Evolutionary conservation across 2,113 vertebrate species (phyloP), one percentile per base, ranked within the genome.

Genomic region (Festucalex cinctus): DNA sequence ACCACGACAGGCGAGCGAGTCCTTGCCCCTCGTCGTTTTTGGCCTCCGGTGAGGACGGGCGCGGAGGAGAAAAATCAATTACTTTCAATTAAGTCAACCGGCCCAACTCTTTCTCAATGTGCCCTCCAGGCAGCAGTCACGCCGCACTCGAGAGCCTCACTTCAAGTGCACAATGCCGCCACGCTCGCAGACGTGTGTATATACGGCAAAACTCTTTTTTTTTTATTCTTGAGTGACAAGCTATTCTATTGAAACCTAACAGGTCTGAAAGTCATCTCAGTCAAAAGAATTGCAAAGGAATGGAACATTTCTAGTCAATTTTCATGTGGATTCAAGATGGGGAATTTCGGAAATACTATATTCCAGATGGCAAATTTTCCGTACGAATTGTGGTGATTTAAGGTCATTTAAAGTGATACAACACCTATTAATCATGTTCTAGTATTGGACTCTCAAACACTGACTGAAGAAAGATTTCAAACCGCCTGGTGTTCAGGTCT

Each of bases 81-180:
- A 95, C 92, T 91, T 94, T 93, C 93, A 96, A 96, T 97, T 96
- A 96, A 95, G 93, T 96, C 93, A 96, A 93, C 92, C 88, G 89
- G 94, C 91, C 94, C 91, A 90, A 93, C 77, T 93, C 92, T 90
- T 91, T 91, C 90, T 32, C 39, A 91, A 90, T 91, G 86, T 91
- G 92, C 92, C 92, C 91, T 86, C 88, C 36, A 82, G 93, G 88
- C 36, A 82, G 93, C 91, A 86, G 76, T 74, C 63, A 70, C 73
- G 51, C 74, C 76, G 35, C 37, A 71, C 73, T 71, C 58, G 63
- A 71, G 67, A 73, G 73, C 76, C 77, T 70, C 77, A 79, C 75
- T 56, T 51, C 59, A 60, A 41, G 56, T 41, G 39, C 75, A 76
- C 63, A 79, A 73, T 76, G 76, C 78, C 75, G 76, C n/a, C n/a